Conservation (phyloP, 2,797 vertebrate species). For the Pogoniulus pusillus region DNA sequence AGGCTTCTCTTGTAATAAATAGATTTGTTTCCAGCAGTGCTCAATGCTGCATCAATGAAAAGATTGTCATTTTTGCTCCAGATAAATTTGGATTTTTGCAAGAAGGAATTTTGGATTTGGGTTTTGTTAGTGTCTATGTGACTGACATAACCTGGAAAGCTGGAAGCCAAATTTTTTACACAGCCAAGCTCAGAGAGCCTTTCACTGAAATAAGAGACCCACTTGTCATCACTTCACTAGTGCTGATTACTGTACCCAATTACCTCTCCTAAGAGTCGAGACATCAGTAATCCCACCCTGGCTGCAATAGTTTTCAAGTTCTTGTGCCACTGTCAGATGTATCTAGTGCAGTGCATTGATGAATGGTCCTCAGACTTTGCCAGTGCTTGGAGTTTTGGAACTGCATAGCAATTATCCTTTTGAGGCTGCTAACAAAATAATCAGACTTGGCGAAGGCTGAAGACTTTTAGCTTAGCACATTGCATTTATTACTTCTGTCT, state of each 20-base stretch:
- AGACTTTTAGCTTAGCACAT: background rate
- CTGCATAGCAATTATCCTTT: background rate
- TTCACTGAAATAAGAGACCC: background rate
- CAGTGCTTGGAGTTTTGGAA: background rate
- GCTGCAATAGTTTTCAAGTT: background rate
- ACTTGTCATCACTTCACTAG: background rate
- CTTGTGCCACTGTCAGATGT: background rate
- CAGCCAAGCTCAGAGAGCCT: background rate
- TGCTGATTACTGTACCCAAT: background rate
- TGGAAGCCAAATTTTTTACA: conserved; percentile 18
- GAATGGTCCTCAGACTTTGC: background rate
- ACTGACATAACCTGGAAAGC: conserved; percentile 46
- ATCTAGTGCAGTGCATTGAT: background rate
- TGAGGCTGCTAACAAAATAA: background rate
- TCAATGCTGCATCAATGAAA: background rate
- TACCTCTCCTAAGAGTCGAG: conserved; percentile 27
- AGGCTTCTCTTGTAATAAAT: background rate
- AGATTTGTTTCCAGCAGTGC: background rate
- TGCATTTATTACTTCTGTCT: background rate
- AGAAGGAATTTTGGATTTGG: background rate
- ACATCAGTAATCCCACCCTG: background rate
- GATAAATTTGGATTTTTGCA: background rate
- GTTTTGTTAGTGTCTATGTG: conserved; percentile 9
- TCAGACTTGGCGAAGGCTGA: background rate
- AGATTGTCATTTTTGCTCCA: background rate